phyloP scores from a whole-genome alignment of 1,140 invertebrate species.

The Rhyacophila brunnea region DNA sequence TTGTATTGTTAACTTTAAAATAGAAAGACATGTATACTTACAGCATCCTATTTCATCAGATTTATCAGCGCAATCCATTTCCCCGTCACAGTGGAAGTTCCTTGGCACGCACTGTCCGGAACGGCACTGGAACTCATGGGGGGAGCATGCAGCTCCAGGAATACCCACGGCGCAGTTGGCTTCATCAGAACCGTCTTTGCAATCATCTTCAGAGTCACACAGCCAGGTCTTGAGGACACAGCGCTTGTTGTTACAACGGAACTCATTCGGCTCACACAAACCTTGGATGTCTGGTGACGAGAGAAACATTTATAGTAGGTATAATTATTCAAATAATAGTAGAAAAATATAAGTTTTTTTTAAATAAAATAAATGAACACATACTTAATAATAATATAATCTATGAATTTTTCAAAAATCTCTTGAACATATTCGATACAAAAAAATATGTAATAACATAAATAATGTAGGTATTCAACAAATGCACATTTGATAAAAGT shows the following conservation, averaged over 20 bases:
- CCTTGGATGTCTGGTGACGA: constrained; percentile 52
- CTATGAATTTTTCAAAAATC: too few species aligned
- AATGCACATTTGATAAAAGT: too few species aligned
- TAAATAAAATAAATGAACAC: too few species aligned
- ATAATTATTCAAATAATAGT: too few species aligned
- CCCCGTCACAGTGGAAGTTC: constrained; percentile 89
- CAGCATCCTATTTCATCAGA: constrained; percentile 92
- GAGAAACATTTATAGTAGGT: too few species aligned
- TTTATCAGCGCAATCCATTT: constrained; percentile 83
- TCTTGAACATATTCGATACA: too few species aligned
- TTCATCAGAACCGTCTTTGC: constrained; percentile 87
- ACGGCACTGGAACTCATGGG: constrained; percentile 81
- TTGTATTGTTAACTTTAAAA: too few species aligned
- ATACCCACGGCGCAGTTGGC: constrained; percentile 58
- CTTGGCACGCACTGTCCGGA: constrained; percentile 88
- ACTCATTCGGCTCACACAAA: constrained; percentile 90
- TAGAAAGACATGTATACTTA: too few species aligned
- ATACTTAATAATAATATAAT: too few species aligned
- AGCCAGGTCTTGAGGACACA: constrained; percentile 92
- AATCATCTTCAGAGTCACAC: constrained; percentile 90
- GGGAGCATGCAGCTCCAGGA: constrained; percentile 69
- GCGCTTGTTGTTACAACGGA: constrained; percentile 80
- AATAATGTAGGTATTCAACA: too few species aligned
- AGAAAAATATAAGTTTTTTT: too few species aligned
- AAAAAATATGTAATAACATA: too few species aligned